These are phyloP conservation scores for Rutpela maculata DNA, from an alignment of 2,888 invertebrate species.

Conservation along the genomic window DNA sequence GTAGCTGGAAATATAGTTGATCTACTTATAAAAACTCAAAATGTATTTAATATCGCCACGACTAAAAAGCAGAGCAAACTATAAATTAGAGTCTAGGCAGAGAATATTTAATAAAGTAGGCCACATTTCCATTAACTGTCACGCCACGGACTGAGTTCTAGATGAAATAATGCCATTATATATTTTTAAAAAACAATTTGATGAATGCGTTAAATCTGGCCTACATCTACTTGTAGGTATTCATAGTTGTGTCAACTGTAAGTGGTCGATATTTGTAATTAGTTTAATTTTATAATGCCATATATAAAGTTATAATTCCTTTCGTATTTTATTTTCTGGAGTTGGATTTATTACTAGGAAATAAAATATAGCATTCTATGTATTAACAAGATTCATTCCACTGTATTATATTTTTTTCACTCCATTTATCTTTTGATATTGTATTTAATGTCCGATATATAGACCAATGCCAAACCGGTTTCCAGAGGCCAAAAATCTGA, in stretches of 20 bases:
- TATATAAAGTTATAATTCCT: not conserved
- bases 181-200: not conserved
- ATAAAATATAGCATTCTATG: not conserved
- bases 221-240: slow-evolving; percentile 2
- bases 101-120: slow-evolving; percentile 24
- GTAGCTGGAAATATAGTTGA: not conserved
- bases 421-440: no score
- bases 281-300: not conserved
- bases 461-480: no score
- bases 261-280: not conserved
- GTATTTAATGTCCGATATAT: no score
- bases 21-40: slow-evolving; percentile 1
- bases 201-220: not conserved
- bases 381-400: no score
- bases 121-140: slow-evolving; percentile 26
- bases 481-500: no score
- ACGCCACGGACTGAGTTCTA: slow-evolving; percentile 6
- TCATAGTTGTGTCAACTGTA: not conserved
- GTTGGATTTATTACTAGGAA: not conserved
- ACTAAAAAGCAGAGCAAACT: slow-evolving; percentile 8
- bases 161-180: slow-evolving; percentile 5
- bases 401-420: no score
- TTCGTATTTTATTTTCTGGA: not conserved
- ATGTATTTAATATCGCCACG: not conserved
- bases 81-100: not conserved